Percentiles rank a stretch among this genome's conserved stretches.
These are phyloP conservation scores for zebrafish (Danio rerio) DNA, from an alignment of 2,113 vertebrate genomes.

Conservation along the genomic window GRCz12tu NC_133182.1:30370001-30370500, in stretches of 20 bases:
- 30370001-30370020: neutral
- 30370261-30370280: neutral
- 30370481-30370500: neutral
- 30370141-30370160: neutral
- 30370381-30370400: too few relatives aligned
- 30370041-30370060: neutral
- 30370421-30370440: neutral
- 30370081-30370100: neutral
- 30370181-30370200: neutral
- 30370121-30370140: neutral
- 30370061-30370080: neutral
- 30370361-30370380: too few relatives aligned
- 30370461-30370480: slow-evolving; percentile 1
- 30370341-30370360: too few relatives aligned
- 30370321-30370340: too few relatives aligned
- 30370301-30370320: neutral
- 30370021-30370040: neutral
- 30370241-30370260: neutral
- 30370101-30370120: neutral
- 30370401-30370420: neutral
- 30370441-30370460: neutral
- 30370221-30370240: neutral
- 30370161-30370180: neutral
- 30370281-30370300: neutral
- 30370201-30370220: neutral